A percentile compares a stretch with the other conserved stretches of the same genome.
These are phyloP conservation scores for Aradus depressus DNA, from an alignment of 2,888 invertebrate genomes.

Conservation along the genomic window DNA sequence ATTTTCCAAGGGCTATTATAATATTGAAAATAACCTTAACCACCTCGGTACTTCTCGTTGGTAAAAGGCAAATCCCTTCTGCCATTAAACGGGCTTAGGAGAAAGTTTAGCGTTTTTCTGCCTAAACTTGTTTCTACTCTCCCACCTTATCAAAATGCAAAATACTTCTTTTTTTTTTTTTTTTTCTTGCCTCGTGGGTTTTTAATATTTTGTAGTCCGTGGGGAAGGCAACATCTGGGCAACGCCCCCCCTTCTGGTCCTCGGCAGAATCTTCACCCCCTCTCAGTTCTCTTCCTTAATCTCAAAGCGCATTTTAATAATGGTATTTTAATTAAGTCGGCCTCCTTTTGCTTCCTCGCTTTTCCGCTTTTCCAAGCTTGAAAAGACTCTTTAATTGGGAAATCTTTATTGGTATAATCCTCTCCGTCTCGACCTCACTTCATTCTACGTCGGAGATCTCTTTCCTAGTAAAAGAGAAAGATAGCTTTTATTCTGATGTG, in stretches of 20 bases:
- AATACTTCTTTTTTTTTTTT: slow-evolving; percentile 28
- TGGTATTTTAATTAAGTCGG: slow-evolving; percentile 31
- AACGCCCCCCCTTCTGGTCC: neutral
- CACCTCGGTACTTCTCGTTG: slow-evolving; percentile 15
- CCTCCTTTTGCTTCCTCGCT: slow-evolving; percentile 7
- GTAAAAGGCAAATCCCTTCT: slow-evolving; percentile 21
- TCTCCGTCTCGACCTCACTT: too few relatives aligned
- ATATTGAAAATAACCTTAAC: slow-evolving; percentile 26
- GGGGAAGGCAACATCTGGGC: slow-evolving; percentile 25
- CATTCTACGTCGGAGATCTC: too few relatives aligned
- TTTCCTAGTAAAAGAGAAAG: too few relatives aligned
- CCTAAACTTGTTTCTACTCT: slow-evolving; percentile 30
- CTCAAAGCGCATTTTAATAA: slow-evolving; percentile 30
- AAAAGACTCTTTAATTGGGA: slow-evolving; percentile 25
- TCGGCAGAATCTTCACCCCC: neutral
- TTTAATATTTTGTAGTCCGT: slow-evolving; percentile 29
- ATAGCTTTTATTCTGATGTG: too few relatives aligned
- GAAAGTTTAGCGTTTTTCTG: slow-evolving; percentile 25
- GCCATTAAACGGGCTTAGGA: slow-evolving; percentile 28
- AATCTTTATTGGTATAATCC: slow-evolving; percentile 27
- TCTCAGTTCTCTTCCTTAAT: slow-evolving; percentile 22
- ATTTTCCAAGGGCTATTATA: slow-evolving; percentile 24
- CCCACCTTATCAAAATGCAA: slow-evolving; percentile 32
- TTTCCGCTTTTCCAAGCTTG: too few relatives aligned
- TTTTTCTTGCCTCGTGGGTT: slow-evolving; percentile 14